These are phyloP conservation scores for Dendrocincla fuliginosa DNA, from an alignment of 2,797 vertebrate species.

Conservation along the genomic window DNA sequence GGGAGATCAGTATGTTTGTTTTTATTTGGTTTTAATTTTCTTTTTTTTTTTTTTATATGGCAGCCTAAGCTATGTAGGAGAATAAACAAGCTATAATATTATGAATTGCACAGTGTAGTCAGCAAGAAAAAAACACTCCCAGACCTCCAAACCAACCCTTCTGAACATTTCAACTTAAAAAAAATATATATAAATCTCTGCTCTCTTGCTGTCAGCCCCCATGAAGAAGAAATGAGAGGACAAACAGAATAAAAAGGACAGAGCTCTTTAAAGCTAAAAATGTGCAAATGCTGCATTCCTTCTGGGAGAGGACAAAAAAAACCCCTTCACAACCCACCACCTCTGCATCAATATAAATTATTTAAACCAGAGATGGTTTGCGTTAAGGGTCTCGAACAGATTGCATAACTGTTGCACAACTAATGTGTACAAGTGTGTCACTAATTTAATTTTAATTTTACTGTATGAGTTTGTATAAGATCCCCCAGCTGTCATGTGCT, in stretches of 20 bases:
- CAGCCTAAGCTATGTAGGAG: background rate
- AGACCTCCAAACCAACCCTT: background rate
- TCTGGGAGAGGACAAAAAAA: background rate
- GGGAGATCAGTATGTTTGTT: background rate
- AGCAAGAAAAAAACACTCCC: background rate
- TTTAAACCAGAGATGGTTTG: conserved; percentile 50
- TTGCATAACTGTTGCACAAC: conserved; percentile 82
- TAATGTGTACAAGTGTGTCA: conserved; percentile 83
- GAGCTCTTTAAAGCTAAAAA: conserved; percentile 11
- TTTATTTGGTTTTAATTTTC: background rate
- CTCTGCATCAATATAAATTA: conserved; percentile 9
- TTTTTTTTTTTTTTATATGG: background rate
- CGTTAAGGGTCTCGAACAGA: conserved; percentile 70
- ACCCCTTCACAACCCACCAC: background rate
- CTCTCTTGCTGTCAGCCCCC: background rate
- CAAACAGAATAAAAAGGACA: background rate
- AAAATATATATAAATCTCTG: background rate
- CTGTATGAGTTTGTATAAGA: conserved; percentile 79
- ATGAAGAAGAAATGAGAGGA: background rate
- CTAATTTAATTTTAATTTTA: conserved; percentile 87
- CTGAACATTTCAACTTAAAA: background rate
- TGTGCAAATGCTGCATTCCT: conserved; percentile 11
- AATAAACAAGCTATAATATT: background rate
- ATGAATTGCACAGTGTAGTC: background rate
- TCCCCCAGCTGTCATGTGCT: conserved; percentile 84